Base-by-base conservation (phyloP, 2,888 invertebrate species). In the Julus scandinavius region DNA sequence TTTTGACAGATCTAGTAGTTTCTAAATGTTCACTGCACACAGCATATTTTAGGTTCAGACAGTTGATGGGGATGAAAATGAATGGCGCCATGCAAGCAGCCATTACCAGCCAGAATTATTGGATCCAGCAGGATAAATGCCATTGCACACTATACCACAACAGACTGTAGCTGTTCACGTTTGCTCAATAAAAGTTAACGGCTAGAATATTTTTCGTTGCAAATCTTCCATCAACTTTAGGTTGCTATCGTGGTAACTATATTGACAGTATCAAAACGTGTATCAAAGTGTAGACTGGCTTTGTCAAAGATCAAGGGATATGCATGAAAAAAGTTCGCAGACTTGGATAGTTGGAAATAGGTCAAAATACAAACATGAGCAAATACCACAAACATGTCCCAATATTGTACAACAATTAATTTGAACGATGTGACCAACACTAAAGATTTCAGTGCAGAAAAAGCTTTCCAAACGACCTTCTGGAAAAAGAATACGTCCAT, bases 11-110 rank as follows among this genome's bases (percentile, higher is more conserved):
- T 72, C 72, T 29, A 72, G 72, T 13, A 72, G 29, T 72, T 72
- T 29, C 72, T 72, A 72, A 29, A 72, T 72, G 72, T 11, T 72
- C 29, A 13, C 72, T 72, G 29, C 72, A 72, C 72, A 72, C 72
- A 72, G 72, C 29, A 72, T 72, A 72, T 72, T 72, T 72, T 72
- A 72, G 72, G 72, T 72, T 72, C 72, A 72, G 72, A 72, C 72
- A 72, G 72, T 72, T 72, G 72, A 72, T 72, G 72, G 72, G 72
- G 29, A 72, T 72, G 72, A 72, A 72, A 72, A 72, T 72, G 72
- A 72, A 72, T 72, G 72, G 72, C 72, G 72, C 72, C 72, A 72
- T 72, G 72, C n/a, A 29, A 72, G 72, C 72, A 72, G 72, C 72
- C 72, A 72, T 72, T 72, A 72, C 72, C 72, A 72, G 29, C 72